These are phyloP conservation scores for Neocrepidodera transversa DNA, from an alignment of 2,888 invertebrate genomes.

Conservation along the genomic window DNA sequence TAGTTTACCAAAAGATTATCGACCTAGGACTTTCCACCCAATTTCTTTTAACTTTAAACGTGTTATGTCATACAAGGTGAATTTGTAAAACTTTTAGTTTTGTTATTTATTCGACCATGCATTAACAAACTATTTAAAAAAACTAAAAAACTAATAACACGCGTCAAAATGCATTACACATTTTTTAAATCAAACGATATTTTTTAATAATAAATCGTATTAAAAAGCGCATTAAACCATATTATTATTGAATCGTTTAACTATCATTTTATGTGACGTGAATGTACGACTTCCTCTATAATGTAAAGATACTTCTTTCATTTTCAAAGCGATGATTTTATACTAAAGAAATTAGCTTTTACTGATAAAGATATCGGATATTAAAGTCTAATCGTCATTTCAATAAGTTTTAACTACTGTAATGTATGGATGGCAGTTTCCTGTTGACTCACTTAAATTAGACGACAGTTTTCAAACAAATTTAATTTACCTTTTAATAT, in stretches of 20 bases:
- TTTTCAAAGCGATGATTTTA: conserved; percentile 1
- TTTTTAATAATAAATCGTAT: too few relatives aligned
- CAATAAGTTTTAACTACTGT: not conserved
- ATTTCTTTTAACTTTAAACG: not conserved
- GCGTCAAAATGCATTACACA: too few relatives aligned
- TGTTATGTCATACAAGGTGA: not conserved
- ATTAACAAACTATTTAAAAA: too few relatives aligned
- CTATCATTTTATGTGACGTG: not conserved
- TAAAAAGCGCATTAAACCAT: too few relatives aligned
- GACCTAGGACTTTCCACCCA: too few relatives aligned
- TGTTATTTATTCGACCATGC: too few relatives aligned
- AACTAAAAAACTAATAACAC: too few relatives aligned
- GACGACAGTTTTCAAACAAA: not conserved
- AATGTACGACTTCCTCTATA: conserved; percentile 1
- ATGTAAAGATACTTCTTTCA: not conserved
- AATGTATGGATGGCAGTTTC: conserved; percentile 3
- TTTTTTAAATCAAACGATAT: too few relatives aligned
- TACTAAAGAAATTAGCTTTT: conserved; percentile 7
- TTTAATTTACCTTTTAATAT: conserved; percentile 4
- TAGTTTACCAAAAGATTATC: too few relatives aligned
- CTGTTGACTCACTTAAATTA: conserved; percentile 11
- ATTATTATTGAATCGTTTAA: too few relatives aligned
- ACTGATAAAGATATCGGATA: conserved; percentile 10
- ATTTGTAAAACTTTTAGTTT: not conserved
- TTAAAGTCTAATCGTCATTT: conserved; percentile 5